phyloP scores from a whole-genome alignment of 2,888 invertebrate species.

The Lasioglossum morio region DNA sequence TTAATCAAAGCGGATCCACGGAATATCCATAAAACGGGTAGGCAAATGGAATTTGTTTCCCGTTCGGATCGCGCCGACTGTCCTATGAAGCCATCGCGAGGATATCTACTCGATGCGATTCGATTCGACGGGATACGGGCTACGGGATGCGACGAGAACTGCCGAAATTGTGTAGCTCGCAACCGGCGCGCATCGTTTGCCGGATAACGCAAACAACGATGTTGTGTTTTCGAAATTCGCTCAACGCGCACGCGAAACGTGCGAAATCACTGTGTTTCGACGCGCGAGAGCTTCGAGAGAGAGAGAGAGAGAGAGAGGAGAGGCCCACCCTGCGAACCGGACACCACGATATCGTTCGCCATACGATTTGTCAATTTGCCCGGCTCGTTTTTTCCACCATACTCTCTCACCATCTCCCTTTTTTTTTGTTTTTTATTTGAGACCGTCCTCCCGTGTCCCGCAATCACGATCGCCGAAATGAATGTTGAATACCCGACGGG shows the following conservation, averaged over 20 bases:
- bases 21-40: neutral
- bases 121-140: neutral
- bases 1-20: conserved; percentile 13
- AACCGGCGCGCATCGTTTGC: neutral
- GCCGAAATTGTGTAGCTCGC: neutral
- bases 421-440: neutral
- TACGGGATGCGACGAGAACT: neutral
- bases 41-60: conserved; percentile 17
- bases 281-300: conserved; percentile 10
- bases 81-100: neutral
- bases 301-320: neutral
- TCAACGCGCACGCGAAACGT: neutral
- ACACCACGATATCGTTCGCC: conserved; percentile 7
- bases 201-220: conserved; percentile 11
- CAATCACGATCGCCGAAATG: neutral
- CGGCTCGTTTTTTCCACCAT: neutral
- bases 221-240: conserved; percentile 18
- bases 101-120: neutral
- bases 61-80: neutral
- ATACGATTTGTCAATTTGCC: neutral
- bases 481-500: neutral
- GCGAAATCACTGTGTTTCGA: conserved; percentile 10
- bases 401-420: neutral
- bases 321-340: neutral
- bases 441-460: neutral